phyloP scores from a whole-genome alignment of 2,797 vertebrate species.

The Chromis chromis region DNA sequence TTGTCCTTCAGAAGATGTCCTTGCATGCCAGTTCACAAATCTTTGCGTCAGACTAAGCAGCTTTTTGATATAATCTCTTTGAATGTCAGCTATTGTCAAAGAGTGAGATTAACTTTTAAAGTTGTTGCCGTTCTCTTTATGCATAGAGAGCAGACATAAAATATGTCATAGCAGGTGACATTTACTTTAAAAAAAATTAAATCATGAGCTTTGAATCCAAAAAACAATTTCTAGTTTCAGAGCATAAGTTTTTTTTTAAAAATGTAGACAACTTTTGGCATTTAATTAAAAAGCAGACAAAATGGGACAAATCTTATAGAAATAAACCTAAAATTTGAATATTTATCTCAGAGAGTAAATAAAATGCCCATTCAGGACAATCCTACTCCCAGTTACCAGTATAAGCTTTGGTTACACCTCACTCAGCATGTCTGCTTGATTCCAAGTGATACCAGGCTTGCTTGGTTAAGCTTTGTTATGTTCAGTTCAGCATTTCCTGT shows the following conservation, averaged over 20 bases:
- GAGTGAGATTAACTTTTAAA: slow-evolving; percentile 80
- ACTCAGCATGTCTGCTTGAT: slow-evolving; percentile 44
- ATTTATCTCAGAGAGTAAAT: not conserved
- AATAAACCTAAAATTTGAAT: not conserved
- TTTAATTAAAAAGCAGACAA: not conserved
- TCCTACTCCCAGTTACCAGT: slow-evolving; percentile 15
- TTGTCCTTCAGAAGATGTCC: slow-evolving; percentile 61
- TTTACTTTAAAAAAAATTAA: not conserved
- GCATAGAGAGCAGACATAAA: slow-evolving; percentile 11
- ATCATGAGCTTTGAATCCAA: not conserved
- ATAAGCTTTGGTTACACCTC: slow-evolving; percentile 25
- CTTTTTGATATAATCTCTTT: slow-evolving; percentile 80
- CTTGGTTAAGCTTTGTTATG: slow-evolving; percentile 50
- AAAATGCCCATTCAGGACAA: slow-evolving; percentile 1
- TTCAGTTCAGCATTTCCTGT: slow-evolving; percentile 51
- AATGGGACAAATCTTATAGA: not conserved
- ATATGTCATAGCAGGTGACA: not conserved
- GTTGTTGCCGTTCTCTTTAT: slow-evolving; percentile 40
- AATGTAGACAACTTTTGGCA: not conserved
- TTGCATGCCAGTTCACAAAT: slow-evolving; percentile 75
- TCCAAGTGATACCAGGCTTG: slow-evolving; percentile 22
- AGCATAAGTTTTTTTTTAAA: not conserved
- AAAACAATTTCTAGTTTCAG: not conserved
- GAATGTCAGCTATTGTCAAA: slow-evolving; percentile 81
- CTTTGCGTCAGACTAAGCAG: slow-evolving; percentile 73